These are phyloP conservation scores for Cephus spinipes DNA, from an alignment of 2,888 invertebrate genomes.

Conservation along the genomic window DNA sequence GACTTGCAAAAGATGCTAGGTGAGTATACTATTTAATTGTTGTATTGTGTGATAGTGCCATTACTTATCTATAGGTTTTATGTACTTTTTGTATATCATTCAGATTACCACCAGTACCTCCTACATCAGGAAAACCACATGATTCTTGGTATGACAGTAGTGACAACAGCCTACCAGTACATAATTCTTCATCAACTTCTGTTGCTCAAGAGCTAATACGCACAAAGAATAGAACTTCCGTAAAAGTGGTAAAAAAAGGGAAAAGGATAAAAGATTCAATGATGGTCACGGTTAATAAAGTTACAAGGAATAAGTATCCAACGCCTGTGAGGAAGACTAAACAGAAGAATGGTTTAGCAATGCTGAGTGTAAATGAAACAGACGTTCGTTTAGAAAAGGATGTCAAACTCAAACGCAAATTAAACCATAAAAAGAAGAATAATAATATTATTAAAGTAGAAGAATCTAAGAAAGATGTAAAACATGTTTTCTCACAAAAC, in stretches of 20 bases:
- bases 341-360: not conserved
- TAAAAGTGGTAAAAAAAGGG: not conserved
- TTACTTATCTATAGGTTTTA: not conserved
- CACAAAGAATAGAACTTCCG: not conserved
- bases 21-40: conserved; percentile 30
- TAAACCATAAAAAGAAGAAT: not conserved
- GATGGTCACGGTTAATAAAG: not conserved
- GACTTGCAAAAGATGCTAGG: conserved; percentile 39
- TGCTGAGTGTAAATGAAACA: not conserved
- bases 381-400: not conserved
- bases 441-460: not conserved
- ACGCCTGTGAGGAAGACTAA: not conserved
- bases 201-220: not conserved
- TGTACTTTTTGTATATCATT: not conserved
- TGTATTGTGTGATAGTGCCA: not conserved
- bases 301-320: not conserved
- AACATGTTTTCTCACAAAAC: not conserved
- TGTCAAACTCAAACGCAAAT: not conserved
- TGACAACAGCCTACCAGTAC: conserved; percentile 10
- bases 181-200: not conserved
- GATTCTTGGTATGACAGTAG: conserved; percentile 21
- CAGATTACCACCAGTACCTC: conserved; percentile 31
- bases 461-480: not conserved
- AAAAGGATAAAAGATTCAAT: not conserved
- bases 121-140: not conserved